Conservation (phyloP, 1,140 invertebrate species). For the Oedothorax gibbosus region DNA sequence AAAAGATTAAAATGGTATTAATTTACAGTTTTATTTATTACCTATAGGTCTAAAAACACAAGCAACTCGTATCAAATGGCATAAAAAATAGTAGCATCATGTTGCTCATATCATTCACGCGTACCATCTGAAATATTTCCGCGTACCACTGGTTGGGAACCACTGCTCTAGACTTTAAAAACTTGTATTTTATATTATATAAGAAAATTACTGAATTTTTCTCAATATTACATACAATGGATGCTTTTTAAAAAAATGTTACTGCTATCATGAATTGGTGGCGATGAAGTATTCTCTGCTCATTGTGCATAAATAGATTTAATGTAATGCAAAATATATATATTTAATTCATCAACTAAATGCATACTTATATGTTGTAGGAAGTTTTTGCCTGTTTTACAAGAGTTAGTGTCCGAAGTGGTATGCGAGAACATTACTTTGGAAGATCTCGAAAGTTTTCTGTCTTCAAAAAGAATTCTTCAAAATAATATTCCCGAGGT, state of each 20-base stretch:
- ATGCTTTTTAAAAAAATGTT: too few species aligned
- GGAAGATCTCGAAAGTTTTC: neutral
- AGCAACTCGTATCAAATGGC: too few species aligned
- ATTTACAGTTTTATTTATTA: too few species aligned
- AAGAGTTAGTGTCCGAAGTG: conserved; percentile 6
- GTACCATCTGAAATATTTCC: too few species aligned
- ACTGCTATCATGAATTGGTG: neutral
- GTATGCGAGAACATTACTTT: conserved; percentile 7
- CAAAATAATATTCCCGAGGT: neutral
- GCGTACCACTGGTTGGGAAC: too few species aligned
- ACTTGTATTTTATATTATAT: neutral
- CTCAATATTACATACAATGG: too few species aligned
- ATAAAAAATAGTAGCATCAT: too few species aligned
- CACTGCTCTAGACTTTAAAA: too few species aligned
- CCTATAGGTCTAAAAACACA: too few species aligned
- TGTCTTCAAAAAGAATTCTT: neutral
- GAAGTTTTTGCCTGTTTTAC: conserved; percentile 15
- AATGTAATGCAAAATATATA: neutral
- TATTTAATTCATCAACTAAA: neutral
- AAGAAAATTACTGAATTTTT: neutral
- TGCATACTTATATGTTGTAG: neutral
- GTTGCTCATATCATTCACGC: too few species aligned
- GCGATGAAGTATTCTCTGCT: neutral
- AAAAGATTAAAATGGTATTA: too few species aligned
- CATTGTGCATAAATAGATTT: neutral